These are phyloP conservation scores for Trichogramma evanescens DNA, from an alignment of 2,888 invertebrate genomes.

Conservation along the genomic window DNA sequence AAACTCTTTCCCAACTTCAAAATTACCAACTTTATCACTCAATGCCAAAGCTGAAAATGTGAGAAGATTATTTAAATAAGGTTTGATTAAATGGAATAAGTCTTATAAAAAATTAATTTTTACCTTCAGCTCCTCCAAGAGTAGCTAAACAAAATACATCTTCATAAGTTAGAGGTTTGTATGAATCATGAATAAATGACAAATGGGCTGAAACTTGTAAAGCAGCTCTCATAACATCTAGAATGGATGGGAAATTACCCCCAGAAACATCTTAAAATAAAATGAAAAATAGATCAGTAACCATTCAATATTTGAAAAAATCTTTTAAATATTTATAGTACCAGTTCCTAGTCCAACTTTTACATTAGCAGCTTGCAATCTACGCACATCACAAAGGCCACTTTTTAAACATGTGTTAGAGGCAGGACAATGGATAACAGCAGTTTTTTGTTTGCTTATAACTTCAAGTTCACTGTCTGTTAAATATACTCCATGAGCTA, in stretches of 20 bases:
- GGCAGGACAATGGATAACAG: conserved; percentile 79
- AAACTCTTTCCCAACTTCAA: conserved; percentile 74
- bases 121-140: conserved; percentile 76
- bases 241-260: conserved; percentile 69
- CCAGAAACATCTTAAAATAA: conserved; percentile 68
- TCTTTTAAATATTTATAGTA: conserved; percentile 49
- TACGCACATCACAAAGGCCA: conserved; percentile 71
- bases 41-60: conserved; percentile 63
- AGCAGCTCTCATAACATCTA: conserved; percentile 67
- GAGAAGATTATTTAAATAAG: not conserved
- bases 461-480: conserved; percentile 62
- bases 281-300: not conserved
- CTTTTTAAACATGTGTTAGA: conserved; percentile 77
- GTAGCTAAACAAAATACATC: conserved; percentile 82
- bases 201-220: conserved; percentile 68
- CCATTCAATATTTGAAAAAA: not conserved
- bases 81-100: not conserved
- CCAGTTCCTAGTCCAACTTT: conserved; percentile 83
- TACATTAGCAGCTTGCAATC: conserved; percentile 57
- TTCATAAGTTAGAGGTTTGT: conserved; percentile 58
- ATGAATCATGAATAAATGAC: conserved; percentile 50
- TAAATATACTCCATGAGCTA: conserved; percentile 80
- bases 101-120: conserved; percentile 2
- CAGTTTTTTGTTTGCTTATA: conserved; percentile 56
- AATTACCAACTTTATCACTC: conserved; percentile 71